phyloP scores from a whole-genome alignment of 1,140 invertebrate genomes.

The Ooceraea biroi region DNA sequence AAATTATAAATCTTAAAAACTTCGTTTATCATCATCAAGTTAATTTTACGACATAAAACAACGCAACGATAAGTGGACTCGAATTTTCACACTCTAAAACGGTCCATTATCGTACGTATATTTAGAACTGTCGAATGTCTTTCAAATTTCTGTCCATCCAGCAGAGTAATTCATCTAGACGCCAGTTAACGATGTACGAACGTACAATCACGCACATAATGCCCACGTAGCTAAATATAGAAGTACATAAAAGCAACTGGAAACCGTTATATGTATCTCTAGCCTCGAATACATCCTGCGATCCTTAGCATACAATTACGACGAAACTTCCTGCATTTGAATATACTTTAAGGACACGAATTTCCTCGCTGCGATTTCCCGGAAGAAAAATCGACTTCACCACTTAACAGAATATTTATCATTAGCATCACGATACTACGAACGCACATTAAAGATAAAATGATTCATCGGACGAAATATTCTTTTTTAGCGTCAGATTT shows the following conservation, averaged over 20 bases:
- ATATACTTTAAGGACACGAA: neutral
- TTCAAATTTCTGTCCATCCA: conserved; percentile 53
- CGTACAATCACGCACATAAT: conserved; percentile 38
- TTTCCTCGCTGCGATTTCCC: neutral
- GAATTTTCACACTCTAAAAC: conserved; percentile 32
- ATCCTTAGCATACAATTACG: conserved; percentile 34
- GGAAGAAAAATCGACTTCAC: neutral
- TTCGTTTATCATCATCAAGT: neutral
- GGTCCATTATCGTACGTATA: neutral
- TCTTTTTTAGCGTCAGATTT: neutral
- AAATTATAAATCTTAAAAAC: neutral
- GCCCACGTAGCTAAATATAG: conserved; percentile 45
- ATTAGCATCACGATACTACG: conserved; percentile 16
- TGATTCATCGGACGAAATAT: neutral
- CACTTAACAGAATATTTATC: conserved; percentile 13
- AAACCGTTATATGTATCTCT: conserved; percentile 63
- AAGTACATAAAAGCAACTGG: conserved; percentile 2
- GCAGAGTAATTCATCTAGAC: conserved; percentile 33
- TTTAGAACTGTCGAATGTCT: neutral
- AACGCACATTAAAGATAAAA: neutral
- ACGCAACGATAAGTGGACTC: neutral
- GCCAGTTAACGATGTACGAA: conserved; percentile 40
- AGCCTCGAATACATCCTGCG: conserved; percentile 40
- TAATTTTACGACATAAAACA: neutral
- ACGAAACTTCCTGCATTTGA: conserved; percentile 39